Percentiles rank a stretch among this genome's conserved stretches.
Evolutionary conservation across 2,888 invertebrate species (phyloP).

Genomic region (Apamea monoglypha): DNA sequence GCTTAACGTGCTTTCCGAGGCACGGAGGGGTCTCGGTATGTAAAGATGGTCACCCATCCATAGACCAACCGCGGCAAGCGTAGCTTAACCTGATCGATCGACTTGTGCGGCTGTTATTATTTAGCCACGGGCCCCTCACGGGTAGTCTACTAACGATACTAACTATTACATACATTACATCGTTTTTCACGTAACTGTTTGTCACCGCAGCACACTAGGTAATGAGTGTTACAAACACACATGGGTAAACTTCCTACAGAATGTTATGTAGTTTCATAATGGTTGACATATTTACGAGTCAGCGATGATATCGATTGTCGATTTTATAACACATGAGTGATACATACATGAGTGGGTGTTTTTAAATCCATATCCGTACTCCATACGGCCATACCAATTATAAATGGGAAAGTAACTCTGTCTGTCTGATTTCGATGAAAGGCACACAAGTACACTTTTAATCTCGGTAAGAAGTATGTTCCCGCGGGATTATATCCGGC

Average conservation of each 20-base stretch:
- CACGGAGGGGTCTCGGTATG: no score
- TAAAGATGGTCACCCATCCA: no score
- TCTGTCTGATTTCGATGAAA: not conserved
- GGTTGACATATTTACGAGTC: conserved; percentile 19
- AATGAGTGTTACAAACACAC: conserved; percentile 20
- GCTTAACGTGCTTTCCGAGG: no score
- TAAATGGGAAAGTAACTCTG: not conserved
- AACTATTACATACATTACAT: not conserved
- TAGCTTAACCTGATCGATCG: no score
- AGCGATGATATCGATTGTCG: conserved; percentile 15
- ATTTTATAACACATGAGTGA: not conserved
- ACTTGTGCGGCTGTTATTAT: no score
- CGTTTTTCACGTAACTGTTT: conserved; percentile 5
- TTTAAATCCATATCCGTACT: not conserved
- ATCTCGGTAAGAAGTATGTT: not conserved
- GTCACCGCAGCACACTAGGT: conserved; percentile 9
- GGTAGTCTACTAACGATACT: not conserved
- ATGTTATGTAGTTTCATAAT: conserved; percentile 34
- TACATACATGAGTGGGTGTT: not conserved
- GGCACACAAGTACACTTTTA: no score
- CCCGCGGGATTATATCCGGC: not conserved
- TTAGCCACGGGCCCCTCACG: no score
- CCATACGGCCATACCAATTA: not conserved
- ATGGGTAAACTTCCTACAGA: conserved; percentile 35
- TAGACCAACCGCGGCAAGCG: no score